Conservation (phyloP, 1,140 invertebrate species). For the Platyscapa corneri region DNA sequence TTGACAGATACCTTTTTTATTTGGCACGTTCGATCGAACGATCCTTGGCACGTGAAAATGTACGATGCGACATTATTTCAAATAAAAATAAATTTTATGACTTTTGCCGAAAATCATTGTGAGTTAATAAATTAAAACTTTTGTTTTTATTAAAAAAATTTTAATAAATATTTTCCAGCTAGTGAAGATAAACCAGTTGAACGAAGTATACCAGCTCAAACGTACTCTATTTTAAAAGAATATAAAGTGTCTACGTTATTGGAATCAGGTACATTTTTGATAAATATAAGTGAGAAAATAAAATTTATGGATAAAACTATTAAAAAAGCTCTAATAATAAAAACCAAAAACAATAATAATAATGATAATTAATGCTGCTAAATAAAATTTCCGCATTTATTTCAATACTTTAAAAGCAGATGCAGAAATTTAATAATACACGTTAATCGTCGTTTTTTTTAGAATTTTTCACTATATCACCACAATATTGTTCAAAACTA, state of each 20-base stretch:
- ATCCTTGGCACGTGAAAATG: conserved; percentile 59
- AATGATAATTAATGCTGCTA: too few relatives aligned
- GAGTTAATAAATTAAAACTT: background rate
- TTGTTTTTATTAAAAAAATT: background rate
- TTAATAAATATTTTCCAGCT: background rate
- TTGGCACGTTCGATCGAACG: conserved; percentile 57
- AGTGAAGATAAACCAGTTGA: background rate
- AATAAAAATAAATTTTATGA: conserved; percentile 49
- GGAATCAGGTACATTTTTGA: background rate
- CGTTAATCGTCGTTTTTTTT: background rate
- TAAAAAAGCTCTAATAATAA: too few relatives aligned
- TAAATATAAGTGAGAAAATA: too few relatives aligned
- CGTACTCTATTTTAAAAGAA: conserved; percentile 54
- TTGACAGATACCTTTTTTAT: conserved; percentile 52
- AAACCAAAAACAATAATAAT: too few relatives aligned
- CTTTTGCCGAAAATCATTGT: conserved; percentile 22
- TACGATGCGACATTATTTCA: conserved; percentile 54
- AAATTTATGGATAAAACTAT: too few relatives aligned
- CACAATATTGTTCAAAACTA: background rate
- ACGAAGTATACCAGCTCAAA: conserved; percentile 34
- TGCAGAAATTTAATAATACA: too few relatives aligned
- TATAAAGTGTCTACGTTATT: conserved; percentile 22
- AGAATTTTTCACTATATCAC: conserved; percentile 6
- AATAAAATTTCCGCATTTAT: too few relatives aligned
- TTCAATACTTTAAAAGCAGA: too few relatives aligned